These are phyloP conservation scores for Polypterus senegalus DNA, from an alignment of 2,113 vertebrate species.

Conservation along the genomic window DNA sequence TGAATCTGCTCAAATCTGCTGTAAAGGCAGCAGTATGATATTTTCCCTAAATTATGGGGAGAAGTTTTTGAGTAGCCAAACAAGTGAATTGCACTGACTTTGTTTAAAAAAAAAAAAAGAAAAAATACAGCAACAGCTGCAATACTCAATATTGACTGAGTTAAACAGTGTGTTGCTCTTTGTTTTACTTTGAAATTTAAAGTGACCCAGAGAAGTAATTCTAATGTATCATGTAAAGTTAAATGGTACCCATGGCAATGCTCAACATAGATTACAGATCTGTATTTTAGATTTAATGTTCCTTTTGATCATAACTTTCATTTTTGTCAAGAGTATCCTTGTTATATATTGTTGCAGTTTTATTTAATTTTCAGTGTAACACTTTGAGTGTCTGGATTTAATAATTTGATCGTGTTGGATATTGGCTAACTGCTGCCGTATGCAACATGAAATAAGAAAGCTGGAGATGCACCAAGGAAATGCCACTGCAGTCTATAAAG, in stretches of 20 bases:
- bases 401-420: conserved; percentile 15
- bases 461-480: conserved; percentile 30
- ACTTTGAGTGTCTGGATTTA: conserved; percentile 28
- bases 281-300: too few species aligned
- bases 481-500: conserved; percentile 54
- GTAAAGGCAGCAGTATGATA: conserved; percentile 33
- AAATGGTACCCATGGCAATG: conserved; percentile 1
- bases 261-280: neutral
- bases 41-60: conserved; percentile 31
- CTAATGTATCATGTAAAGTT: conserved; percentile 6
- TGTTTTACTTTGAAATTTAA: conserved; percentile 6
- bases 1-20: conserved; percentile 44
- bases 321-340: too few species aligned
- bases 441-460: conserved; percentile 5
- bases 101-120: conserved; percentile 2
- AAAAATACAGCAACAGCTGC: too few species aligned
- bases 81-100: conserved; percentile 42
- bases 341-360: conserved; percentile 14
- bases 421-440: too few species aligned
- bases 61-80: conserved; percentile 33
- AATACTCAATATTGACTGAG: neutral
- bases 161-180: conserved; percentile 11
- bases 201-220: conserved; percentile 6
- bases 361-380: conserved; percentile 31
- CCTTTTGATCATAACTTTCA: too few species aligned